Base-by-base conservation (phyloP, 1,140 invertebrate species). In the Mercenaria mercenaria region DNA sequence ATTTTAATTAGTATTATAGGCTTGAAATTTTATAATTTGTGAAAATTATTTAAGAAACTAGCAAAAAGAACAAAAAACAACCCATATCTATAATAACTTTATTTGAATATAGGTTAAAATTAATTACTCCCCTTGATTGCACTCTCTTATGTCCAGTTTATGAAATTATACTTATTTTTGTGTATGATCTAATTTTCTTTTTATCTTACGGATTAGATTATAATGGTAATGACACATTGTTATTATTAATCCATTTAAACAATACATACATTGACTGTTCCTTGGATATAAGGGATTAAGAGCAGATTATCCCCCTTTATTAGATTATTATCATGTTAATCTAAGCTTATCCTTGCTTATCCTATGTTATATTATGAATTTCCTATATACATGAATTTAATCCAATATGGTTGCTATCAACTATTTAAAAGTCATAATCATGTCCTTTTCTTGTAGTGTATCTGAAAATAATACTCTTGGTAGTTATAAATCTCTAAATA, bases 181-280 rank as follows among this genome's bases (percentile, higher is more conserved):
- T 3, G 29, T 29, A 3, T 26, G 59, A 64, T 64, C n/a, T 64
- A 26, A 64, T 29, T 64, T 29, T 34, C 29, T 41, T 39, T 72
- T 39, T 41, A 20, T 41, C 20, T 20, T 59, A 26, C 26, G 11
- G 29, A 50, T 79, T 34, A 79, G 15, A 52, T 2, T 15, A 34
- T 79, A 52, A 56, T 50, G 20, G 56, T 15, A 52, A 32, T 56
- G 76, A 79, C 50, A 56, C 76, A 79, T 56, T 32, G 3, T 79
- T 52, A 79, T 59, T 79, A 56, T 56, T 50, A 79, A 79, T 79
- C 76, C 32, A 29, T 56, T 56, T 79, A 79, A 56, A 79, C 76
- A 79, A 79, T 59, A n/a, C 0, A 56, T 23, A 56, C 20, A 20
- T 23, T 56, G 47, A 29, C 76, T 79, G 76, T 79, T 79, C 76